These are phyloP conservation scores for Habroteleia sp. DNA, from an alignment of 2,888 invertebrate genomes.

Conservation along the genomic window DNA sequence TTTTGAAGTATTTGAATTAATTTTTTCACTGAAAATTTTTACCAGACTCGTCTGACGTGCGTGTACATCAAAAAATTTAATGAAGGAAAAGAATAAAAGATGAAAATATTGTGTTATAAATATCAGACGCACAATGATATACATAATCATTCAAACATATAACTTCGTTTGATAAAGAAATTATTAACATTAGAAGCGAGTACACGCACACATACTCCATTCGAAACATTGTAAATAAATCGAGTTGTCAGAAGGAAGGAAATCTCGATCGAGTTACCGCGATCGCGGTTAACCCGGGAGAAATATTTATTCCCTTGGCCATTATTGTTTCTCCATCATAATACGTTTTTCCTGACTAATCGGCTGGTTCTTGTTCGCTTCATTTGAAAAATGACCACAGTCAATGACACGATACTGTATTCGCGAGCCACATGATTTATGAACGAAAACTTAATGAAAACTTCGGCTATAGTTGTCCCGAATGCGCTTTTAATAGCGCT, in stretches of 20 bases:
- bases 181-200: too few relatives aligned
- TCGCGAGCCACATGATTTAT: constrained; percentile 17
- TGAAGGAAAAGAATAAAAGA: too few relatives aligned
- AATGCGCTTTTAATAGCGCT: constrained; percentile 29
- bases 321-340: constrained; percentile 3
- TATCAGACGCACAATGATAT: too few relatives aligned
- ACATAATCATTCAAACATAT: too few relatives aligned
- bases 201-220: background rate
- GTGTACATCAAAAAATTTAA: too few relatives aligned
- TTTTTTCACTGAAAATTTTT: too few relatives aligned
- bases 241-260: background rate
- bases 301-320: constrained; percentile 1
- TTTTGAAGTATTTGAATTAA: too few relatives aligned
- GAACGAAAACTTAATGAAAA: constrained; percentile 32
- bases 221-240: constrained; percentile 11
- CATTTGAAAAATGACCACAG: constrained; percentile 35
- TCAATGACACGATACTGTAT: constrained; percentile 34
- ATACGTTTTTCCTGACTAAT: constrained; percentile 2
- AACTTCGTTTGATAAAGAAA: too few relatives aligned
- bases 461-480: constrained; percentile 28
- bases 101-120: too few relatives aligned
- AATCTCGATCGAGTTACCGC: constrained; percentile 16
- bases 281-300: background rate
- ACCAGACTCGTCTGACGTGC: too few relatives aligned
- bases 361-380: constrained; percentile 2